Evolutionary conservation across 2,888 invertebrate genomes (phyloP).

Genomic region (Fissipunctia ypsillon): DNA sequence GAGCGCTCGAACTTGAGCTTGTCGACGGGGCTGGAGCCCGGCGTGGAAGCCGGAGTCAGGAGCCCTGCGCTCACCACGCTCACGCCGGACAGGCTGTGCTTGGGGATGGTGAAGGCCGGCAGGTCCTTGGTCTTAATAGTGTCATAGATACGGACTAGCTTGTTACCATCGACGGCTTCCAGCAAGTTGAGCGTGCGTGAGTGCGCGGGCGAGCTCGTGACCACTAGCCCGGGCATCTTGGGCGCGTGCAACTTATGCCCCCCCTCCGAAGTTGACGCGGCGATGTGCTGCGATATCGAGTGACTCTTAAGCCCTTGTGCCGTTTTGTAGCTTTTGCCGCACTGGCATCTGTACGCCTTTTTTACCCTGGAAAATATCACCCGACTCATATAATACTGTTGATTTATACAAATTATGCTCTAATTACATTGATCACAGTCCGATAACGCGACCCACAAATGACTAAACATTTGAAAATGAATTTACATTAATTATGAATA

Average conservation of each 20-base stretch:
- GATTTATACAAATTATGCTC: slow-evolving; percentile 31
- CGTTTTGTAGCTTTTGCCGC: slow-evolving; percentile 96
- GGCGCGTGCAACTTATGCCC: slow-evolving; percentile 67
- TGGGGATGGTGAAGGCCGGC: slow-evolving; percentile 84
- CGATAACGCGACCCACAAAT: slow-evolving; percentile 33
- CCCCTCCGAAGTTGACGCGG: slow-evolving; percentile 63
- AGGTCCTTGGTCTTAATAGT: slow-evolving; percentile 83
- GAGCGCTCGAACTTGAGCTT: slow-evolving; percentile 78
- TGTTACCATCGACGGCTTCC: slow-evolving; percentile 79
- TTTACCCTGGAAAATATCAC: slow-evolving; percentile 91
- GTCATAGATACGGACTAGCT: slow-evolving; percentile 86
- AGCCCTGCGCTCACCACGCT: slow-evolving; percentile 82
- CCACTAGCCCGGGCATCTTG: slow-evolving; percentile 82
- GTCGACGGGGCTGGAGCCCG: slow-evolving; percentile 80
- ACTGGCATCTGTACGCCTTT: slow-evolving; percentile 95
- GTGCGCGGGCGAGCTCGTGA: slow-evolving; percentile 83
- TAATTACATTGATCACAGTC: slow-evolving; percentile 37
- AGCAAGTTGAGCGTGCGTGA: slow-evolving; percentile 73
- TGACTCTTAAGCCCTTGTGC: slow-evolving; percentile 94
- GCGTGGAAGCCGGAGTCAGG: slow-evolving; percentile 89
- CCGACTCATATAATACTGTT: slow-evolving; percentile 25
- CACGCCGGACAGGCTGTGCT: slow-evolving; percentile 80
- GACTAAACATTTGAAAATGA: slow-evolving; percentile 23
- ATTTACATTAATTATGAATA: slow-evolving; percentile 28
- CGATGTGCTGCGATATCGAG: slow-evolving; percentile 84